Conservation (phyloP, 1,140 invertebrate species). For the Saccostrea echinata region DNA sequence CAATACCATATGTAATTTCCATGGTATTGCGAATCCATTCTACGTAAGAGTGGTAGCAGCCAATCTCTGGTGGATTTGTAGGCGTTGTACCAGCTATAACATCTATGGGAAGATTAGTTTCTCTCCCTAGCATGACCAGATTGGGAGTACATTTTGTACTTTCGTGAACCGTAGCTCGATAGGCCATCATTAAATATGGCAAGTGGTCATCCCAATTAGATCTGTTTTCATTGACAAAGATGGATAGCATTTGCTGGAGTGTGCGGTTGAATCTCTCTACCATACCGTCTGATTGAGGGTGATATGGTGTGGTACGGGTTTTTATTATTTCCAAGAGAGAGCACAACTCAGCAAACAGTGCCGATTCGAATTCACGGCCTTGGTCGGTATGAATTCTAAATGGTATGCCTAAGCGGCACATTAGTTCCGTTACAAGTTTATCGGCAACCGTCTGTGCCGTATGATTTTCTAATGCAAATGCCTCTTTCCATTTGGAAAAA, state of each 20-base stretch:
- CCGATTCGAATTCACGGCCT: slow-evolving; percentile 52
- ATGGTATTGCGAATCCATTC: slow-evolving; percentile 55
- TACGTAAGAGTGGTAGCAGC: slow-evolving; percentile 46
- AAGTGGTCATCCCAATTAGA: slow-evolving; percentile 61
- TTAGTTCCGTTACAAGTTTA: slow-evolving; percentile 60
- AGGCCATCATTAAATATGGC: slow-evolving; percentile 53
- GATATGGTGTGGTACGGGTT: slow-evolving; percentile 53
- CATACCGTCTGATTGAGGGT: slow-evolving; percentile 56
- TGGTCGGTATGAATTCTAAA: slow-evolving; percentile 50
- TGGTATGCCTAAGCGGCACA: slow-evolving; percentile 52
- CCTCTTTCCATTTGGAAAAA: slow-evolving; percentile 68
- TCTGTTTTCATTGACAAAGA: slow-evolving; percentile 48
- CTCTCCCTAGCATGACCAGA: slow-evolving; percentile 59
- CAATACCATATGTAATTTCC: background rate
- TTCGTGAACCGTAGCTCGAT: slow-evolving; percentile 49
- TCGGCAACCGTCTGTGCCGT: slow-evolving; percentile 64
- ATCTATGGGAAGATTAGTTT: slow-evolving; percentile 53
- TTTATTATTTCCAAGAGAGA: slow-evolving; percentile 42
- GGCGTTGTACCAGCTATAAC: slow-evolving; percentile 45
- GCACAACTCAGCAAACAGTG: slow-evolving; percentile 48
- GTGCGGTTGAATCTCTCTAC: slow-evolving; percentile 66
- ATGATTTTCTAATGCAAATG: slow-evolving; percentile 45
- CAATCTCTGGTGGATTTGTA: background rate
- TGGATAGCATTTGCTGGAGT: slow-evolving; percentile 49
- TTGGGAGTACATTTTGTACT: slow-evolving; percentile 57